These are phyloP conservation scores for Agonopterix alstromeriana DNA, from an alignment of 2,888 invertebrate genomes.

Conservation along the genomic window DNA sequence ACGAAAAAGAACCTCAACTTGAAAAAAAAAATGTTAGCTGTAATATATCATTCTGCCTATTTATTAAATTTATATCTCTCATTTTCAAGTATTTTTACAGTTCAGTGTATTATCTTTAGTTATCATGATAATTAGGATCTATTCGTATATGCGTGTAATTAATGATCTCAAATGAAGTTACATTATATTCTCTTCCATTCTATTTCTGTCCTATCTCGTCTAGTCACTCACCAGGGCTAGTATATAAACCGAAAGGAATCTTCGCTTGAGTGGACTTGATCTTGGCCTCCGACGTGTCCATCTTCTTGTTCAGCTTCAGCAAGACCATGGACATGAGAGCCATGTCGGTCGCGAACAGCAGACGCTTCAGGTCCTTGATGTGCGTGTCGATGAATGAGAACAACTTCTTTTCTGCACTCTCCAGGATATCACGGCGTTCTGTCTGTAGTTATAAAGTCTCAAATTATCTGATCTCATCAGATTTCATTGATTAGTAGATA, in stretches of 20 bases:
- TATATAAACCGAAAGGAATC: constrained; percentile 64
- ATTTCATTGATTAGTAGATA: too few species aligned
- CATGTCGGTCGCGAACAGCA: constrained; percentile 60
- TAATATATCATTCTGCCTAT: too few species aligned
- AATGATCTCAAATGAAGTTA: too few species aligned
- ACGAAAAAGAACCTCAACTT: too few species aligned
- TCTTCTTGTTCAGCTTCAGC: constrained; percentile 62
- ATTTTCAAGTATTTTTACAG: too few species aligned
- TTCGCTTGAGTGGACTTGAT: constrained; percentile 62
- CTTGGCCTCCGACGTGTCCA: constrained; percentile 66
- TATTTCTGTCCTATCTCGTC: neutral
- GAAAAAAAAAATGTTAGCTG: too few species aligned
- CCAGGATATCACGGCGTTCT: constrained; percentile 52
- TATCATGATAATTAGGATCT: too few species aligned
- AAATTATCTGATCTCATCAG: too few species aligned
- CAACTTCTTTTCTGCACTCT: constrained; percentile 41
- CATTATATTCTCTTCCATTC: neutral
- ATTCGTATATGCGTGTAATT: too few species aligned
- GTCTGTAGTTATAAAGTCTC: constrained; percentile 26
- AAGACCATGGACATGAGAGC: constrained; percentile 67
- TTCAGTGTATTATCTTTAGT: too few species aligned
- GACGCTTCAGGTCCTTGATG: constrained; percentile 57
- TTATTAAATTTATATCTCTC: too few species aligned
- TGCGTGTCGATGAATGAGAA: constrained; percentile 52
- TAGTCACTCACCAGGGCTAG: constrained; percentile 49